These are phyloP conservation scores for Scaptomyza tumidula DNA, from an alignment of 2,888 invertebrate species.

Conservation along the genomic window DNA sequence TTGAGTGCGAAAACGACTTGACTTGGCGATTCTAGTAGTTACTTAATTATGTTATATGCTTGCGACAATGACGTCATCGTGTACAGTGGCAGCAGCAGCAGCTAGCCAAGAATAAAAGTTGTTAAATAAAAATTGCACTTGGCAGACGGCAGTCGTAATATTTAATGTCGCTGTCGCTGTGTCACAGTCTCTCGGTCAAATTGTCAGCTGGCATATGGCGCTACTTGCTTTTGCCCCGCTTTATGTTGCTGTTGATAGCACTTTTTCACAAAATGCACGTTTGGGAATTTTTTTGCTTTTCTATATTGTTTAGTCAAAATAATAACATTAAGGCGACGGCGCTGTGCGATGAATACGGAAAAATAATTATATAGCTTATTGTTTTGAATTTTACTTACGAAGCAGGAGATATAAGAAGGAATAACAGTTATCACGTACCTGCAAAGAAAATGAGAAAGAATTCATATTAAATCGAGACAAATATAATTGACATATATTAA, in stretches of 20 bases:
- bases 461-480: background rate
- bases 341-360: constrained; percentile 5
- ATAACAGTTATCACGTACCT: constrained; percentile 41
- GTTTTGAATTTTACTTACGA: constrained; percentile 30
- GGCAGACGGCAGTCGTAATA: constrained; percentile 51
- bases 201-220: constrained; percentile 51
- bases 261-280: constrained; percentile 70
- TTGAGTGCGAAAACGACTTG: background rate
- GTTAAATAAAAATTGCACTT: constrained; percentile 43
- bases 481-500: too few relatives aligned
- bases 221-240: constrained; percentile 35
- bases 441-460: constrained; percentile 19
- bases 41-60: background rate
- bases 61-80: constrained; percentile 33
- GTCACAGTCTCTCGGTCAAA: background rate
- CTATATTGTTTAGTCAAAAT: constrained; percentile 20
- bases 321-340: constrained; percentile 29
- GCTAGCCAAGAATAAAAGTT: constrained; percentile 22
- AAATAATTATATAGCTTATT: constrained; percentile 19
- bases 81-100: constrained; percentile 1
- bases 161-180: constrained; percentile 5
- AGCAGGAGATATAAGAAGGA: background rate
- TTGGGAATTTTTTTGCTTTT: constrained; percentile 25
- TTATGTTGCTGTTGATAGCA: constrained; percentile 55
- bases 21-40: constrained; percentile 20